Percentiles rank a stretch among this genome's conserved stretches.
Evolutionary conservation across 2,797 vertebrate species (phyloP).

Genomic region (Manis pentadactyla): DNA sequence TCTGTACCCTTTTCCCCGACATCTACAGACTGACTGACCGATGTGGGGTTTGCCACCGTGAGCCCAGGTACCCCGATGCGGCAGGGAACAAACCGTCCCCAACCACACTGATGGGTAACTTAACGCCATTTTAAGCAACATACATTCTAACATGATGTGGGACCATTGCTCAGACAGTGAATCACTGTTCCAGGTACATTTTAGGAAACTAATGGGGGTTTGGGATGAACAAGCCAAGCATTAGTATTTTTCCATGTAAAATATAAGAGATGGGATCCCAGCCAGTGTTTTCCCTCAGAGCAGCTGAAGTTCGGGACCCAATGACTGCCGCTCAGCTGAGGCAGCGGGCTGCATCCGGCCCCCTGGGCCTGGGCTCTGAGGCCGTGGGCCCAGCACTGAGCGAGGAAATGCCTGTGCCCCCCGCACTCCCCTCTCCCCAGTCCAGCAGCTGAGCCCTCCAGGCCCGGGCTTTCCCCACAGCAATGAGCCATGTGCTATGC

Average conservation of each 20-base stretch:
- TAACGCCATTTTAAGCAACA: too few relatives aligned
- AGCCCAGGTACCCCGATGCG: too few relatives aligned
- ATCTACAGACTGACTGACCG: too few relatives aligned
- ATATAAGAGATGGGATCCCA: neutral
- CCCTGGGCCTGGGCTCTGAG: fast-evolving
- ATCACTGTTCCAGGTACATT: fast-evolving
- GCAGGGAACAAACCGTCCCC: too few relatives aligned
- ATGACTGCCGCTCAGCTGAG: neutral
- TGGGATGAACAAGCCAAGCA: fast-evolving
- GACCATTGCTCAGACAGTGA: neutral
- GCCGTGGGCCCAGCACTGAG: fast-evolving
- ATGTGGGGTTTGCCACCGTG: too few relatives aligned
- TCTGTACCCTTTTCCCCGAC: too few relatives aligned
- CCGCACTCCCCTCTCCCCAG: too few relatives aligned
- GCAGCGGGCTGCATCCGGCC: fast-evolving
- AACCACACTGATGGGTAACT: too few relatives aligned
- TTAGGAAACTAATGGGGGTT: neutral
- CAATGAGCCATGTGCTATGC: neutral
- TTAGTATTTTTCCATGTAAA: neutral
- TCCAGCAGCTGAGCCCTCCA: neutral
- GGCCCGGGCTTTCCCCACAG: neutral
- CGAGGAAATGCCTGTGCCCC: fast-evolving
- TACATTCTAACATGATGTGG: too few relatives aligned
- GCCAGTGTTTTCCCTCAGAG: neutral
- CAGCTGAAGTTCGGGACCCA: neutral